Base-by-base conservation (phyloP, 2,113 vertebrate species). In the Megaleporinus macrocephalus region DNA sequence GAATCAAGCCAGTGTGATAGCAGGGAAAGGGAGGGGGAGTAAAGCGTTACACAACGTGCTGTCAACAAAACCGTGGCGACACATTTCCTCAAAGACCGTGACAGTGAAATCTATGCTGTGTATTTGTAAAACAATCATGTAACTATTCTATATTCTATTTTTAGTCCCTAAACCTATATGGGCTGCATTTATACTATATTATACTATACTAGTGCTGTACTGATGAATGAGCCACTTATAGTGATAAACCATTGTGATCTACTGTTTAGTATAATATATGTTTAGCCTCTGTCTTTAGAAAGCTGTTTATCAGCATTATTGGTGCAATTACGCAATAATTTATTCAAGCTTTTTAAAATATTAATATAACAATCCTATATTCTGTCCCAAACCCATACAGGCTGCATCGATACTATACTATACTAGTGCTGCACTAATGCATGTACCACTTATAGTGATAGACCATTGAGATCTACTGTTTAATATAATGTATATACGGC, bases 1-100 rank as follows among this genome's bases (percentile, higher is more conserved):
- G 70, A 72, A 61, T 72, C 79, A 83, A 72, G 76, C 63, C 55
- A 53, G 59, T 69, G 71, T 69, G 76, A 79, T 62, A 73, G 9
- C 47, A 44, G 49, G 59, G 65, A 73, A 66, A 55, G 24, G 47
- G 29, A 36, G 44, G 49, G 26, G 18, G 30, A 33, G 9, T 83
- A 18, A 55, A 27, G 7, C 59, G 70, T 75, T 79, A 79, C 71
- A 79, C 71, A 84, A 84, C 22, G 51, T 12, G 1, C 27, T 66
- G 68, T 69, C 70, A 36, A 47, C 74, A 61, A 49, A 12, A 36
- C 14, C 18, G 27, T n/a, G n/a, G 36, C 14, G 68, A 4, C 57
- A 61, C 24, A 7, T 61, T 61, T 61, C n/a, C n/a, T 61, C 3
- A 61, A 9, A 61, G 13, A 12, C 57, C 24, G 10, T 5, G 5